phyloP scores from a whole-genome alignment of 2,113 vertebrate genomes.

The Ivindomyrus marchei region DNA sequence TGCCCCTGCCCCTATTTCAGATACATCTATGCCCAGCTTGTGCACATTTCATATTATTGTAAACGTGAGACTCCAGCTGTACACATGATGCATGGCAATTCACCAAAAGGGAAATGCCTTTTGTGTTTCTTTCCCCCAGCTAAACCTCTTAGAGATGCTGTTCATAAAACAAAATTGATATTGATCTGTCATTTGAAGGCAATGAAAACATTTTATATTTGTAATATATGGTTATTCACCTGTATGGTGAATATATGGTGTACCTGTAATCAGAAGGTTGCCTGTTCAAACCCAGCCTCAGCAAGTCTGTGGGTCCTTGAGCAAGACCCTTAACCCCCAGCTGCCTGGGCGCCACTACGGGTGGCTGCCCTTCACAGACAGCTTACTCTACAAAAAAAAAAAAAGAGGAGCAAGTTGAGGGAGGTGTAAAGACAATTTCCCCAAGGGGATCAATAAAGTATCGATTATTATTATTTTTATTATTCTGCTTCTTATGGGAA shows the following conservation, averaged over 20 bases:
- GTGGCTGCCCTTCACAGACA: no score
- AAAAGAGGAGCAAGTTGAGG: no score
- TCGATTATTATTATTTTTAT: no score
- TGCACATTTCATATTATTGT: neutral
- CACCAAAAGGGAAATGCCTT: neutral
- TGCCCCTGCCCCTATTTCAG: neutral
- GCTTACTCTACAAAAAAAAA: no score
- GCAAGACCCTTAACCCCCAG: no score
- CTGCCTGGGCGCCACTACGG: fast-evolving
- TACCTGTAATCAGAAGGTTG: neutral
- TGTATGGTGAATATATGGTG: no score
- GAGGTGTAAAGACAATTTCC: no score
- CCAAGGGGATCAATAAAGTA: no score
- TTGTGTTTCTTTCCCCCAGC: neutral
- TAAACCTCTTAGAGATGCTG: neutral
- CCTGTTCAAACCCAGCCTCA: neutral
- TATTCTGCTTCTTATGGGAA: neutral
- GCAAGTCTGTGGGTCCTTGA: no score
- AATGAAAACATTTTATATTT: neutral
- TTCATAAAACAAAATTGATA: neutral
- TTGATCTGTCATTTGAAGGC: neutral
- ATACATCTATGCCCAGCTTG: neutral
- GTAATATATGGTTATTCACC: neutral
- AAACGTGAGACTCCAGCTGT: neutral
- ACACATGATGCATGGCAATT: neutral